Conservation (phyloP, 1,140 invertebrate genomes). For the Papilio xuthus region DNA sequence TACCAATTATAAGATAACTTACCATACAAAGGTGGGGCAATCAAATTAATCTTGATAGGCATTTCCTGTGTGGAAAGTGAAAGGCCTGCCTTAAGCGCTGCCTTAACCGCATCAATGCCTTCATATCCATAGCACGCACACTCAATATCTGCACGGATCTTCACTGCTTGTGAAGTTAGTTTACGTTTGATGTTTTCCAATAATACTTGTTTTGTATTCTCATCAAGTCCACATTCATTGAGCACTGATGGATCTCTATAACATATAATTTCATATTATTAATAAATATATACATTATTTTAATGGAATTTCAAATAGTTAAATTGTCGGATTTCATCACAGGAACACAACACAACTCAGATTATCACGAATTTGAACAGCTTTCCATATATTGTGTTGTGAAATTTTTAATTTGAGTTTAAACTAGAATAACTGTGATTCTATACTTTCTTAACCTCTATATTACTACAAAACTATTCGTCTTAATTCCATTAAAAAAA, state of each 20-base stretch:
- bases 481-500: too few species aligned
- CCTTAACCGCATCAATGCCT: conserved; percentile 99
- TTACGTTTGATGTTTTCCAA: conserved; percentile 97
- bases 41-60: conserved; percentile 99
- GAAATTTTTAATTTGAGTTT: too few species aligned
- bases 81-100: conserved; percentile 95
- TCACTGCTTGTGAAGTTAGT: conserved; percentile 98
- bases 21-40: conserved; percentile 98
- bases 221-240: conserved; percentile 97
- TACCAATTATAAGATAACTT: conserved; percentile 46
- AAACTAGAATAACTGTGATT: too few species aligned
- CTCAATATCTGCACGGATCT: conserved; percentile 98
- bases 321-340: too few species aligned
- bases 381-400: too few species aligned
- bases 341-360: too few species aligned
- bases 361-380: too few species aligned
- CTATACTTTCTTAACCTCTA: too few species aligned
- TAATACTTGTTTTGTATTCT: conserved; percentile 95
- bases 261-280: conserved; percentile 40
- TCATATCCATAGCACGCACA: conserved; percentile 99
- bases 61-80: conserved; percentile 95
- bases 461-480: too few species aligned
- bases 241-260: conserved; percentile 95
- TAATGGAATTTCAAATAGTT: too few species aligned
- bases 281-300: not conserved